Percentiles rank a stretch among this genome's conserved stretches.
Conservation (phyloP, 2,113 vertebrate genomes). For the Marmota monax region DNA sequence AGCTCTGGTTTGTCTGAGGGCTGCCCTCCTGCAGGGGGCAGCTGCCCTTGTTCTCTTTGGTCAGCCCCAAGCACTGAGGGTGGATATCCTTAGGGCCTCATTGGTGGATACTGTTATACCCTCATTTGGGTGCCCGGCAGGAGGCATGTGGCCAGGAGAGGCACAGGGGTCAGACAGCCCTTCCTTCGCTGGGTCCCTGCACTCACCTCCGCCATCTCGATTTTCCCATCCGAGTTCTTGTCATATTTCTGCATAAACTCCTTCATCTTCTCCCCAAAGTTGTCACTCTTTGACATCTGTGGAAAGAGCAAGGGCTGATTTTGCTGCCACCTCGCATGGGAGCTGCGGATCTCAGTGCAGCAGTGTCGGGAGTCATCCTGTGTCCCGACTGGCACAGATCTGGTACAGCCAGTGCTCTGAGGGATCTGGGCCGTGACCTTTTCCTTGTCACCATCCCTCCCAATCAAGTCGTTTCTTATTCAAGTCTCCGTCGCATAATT, state of each 20-base stretch:
- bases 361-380: neutral
- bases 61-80: neutral
- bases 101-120: no score
- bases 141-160: neutral
- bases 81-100: neutral
- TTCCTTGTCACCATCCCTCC: neutral
- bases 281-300: slow-evolving; percentile 92
- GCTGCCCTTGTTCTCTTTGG: neutral
- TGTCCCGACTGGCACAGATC: rapidly evolving
- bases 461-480: neutral
- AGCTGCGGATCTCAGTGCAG: neutral
- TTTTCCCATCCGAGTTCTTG: slow-evolving; percentile 96
- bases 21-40: no score
- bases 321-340: neutral
- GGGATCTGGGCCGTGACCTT: neutral
- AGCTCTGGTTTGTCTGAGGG: no score
- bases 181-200: neutral
- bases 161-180: rapidly evolving
- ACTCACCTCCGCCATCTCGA: slow-evolving; percentile 98
- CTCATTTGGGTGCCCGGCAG: neutral
- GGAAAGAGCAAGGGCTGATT: neutral
- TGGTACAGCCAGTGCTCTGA: neutral
- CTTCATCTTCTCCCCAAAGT: slow-evolving; percentile 96
- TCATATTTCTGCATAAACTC: slow-evolving; percentile 99
- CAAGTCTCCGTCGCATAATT: neutral